Evolutionary conservation across 1,140 invertebrate genomes (phyloP).

Genomic region (Popillia japonica): DNA sequence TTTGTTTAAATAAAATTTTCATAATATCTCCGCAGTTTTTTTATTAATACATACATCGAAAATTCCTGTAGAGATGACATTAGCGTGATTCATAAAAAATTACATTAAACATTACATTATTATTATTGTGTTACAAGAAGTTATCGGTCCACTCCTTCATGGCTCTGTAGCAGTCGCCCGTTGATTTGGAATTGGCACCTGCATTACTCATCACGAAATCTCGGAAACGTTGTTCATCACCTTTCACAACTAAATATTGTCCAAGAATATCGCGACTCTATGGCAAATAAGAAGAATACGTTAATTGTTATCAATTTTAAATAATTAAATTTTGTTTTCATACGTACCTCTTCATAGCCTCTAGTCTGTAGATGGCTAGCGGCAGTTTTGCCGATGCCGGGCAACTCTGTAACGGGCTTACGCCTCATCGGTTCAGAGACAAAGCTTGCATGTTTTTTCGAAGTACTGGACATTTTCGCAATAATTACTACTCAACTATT

Average conservation of each 20-base stretch:
- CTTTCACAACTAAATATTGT: neutral
- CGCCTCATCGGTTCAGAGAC: slow-evolving; percentile 93
- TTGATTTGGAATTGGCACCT: too few relatives aligned
- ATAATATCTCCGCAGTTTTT: too few relatives aligned
- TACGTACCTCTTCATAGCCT: slow-evolving; percentile 77
- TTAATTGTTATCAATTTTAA: neutral
- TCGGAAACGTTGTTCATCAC: too few relatives aligned
- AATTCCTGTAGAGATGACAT: too few relatives aligned
- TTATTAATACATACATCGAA: too few relatives aligned
- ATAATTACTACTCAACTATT: neutral
- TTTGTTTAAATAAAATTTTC: too few relatives aligned
- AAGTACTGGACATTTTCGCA: neutral
- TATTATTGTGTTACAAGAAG: too few relatives aligned
- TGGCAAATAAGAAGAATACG: neutral
- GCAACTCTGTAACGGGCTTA: slow-evolving; percentile 88
- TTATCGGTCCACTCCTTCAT: too few relatives aligned
- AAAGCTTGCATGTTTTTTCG: slow-evolving; percentile 64
- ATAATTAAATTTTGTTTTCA: neutral
- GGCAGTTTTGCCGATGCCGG: slow-evolving; percentile 88
- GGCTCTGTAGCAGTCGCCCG: too few relatives aligned
- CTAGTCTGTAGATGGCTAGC: slow-evolving; percentile 84
- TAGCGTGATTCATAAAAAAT: too few relatives aligned
- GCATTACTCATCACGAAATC: too few relatives aligned
- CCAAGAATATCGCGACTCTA: neutral
- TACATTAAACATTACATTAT: too few relatives aligned